Evolutionary conservation across 2,888 invertebrate species (phyloP).

Genomic region (Morinoia aosen): DNA sequence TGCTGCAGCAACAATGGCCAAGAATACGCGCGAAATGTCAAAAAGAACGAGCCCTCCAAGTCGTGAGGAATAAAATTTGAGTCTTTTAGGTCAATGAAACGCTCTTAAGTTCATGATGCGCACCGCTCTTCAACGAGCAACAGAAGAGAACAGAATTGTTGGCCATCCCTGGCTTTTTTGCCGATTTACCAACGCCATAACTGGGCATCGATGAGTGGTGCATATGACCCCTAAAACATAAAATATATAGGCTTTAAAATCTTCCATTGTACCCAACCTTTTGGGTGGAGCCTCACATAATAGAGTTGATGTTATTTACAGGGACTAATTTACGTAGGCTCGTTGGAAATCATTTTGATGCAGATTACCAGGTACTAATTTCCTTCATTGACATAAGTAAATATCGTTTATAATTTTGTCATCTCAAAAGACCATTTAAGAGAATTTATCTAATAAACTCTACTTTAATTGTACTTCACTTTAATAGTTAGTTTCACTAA

Average conservation of each 20-base stretch:
- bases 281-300: neutral
- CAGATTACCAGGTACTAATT: neutral
- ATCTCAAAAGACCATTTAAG: too few relatives aligned
- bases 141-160: neutral
- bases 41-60: neutral
- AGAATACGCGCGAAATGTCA: conserved; percentile 19
- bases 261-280: neutral
- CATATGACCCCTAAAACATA: neutral
- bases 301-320: neutral
- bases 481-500: neutral
- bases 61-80: conserved; percentile 40
- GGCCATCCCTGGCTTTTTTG: neutral
- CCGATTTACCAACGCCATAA: neutral
- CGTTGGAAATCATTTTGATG: neutral
- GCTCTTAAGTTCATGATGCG: neutral
- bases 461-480: neutral
- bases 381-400: neutral
- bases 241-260: neutral
- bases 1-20: conserved; percentile 28
- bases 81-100: neutral
- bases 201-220: neutral
- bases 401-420: too few relatives aligned
- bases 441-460: too few relatives aligned
- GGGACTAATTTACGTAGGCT: neutral
- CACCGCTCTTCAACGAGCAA: neutral